These are phyloP conservation scores for Ceyx erithaca DNA, from an alignment of 2,797 vertebrate species.

Conservation along the genomic window DNA sequence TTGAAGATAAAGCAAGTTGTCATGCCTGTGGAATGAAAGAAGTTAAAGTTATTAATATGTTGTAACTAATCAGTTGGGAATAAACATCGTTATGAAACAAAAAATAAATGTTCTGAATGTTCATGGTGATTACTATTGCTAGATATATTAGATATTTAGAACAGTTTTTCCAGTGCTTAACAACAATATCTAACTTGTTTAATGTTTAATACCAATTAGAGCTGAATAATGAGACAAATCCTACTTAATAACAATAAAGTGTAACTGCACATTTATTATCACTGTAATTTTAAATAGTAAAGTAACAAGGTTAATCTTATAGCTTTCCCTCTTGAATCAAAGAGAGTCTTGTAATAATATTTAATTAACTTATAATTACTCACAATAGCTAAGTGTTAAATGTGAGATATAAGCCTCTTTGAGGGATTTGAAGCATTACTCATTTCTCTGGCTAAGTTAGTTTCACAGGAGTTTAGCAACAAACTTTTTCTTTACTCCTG, in stretches of 20 bases:
- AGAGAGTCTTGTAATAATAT: slow-evolving; percentile 67
- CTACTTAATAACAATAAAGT: slow-evolving; percentile 69
- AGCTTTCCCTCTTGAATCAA: slow-evolving; percentile 65
- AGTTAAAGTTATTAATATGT: background rate
- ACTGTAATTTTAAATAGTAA: slow-evolving; percentile 67
- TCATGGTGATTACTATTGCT: background rate
- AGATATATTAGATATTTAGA: background rate
- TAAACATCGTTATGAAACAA: background rate
- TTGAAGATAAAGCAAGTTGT: background rate
- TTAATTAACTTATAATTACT: slow-evolving; percentile 75
- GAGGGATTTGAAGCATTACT: slow-evolving; percentile 61
- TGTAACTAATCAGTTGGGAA: background rate
- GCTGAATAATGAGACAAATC: slow-evolving; percentile 33
- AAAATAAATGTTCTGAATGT: background rate
- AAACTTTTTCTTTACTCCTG: slow-evolving; percentile 44
- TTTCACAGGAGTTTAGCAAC: slow-evolving; percentile 40
- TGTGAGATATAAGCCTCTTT: slow-evolving; percentile 57
- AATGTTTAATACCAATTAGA: slow-evolving; percentile 26
- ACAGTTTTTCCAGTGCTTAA: background rate
- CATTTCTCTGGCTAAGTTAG: slow-evolving; percentile 51
- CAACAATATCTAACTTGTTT: slow-evolving; percentile 39
- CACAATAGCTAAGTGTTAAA: slow-evolving; percentile 66
- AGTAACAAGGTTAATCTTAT: slow-evolving; percentile 47
- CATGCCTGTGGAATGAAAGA: slow-evolving; percentile 4
- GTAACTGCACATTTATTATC: slow-evolving; percentile 65